phyloP scores from a whole-genome alignment of 2,797 vertebrate genomes.

The Lateolabrax maculatus region DNA sequence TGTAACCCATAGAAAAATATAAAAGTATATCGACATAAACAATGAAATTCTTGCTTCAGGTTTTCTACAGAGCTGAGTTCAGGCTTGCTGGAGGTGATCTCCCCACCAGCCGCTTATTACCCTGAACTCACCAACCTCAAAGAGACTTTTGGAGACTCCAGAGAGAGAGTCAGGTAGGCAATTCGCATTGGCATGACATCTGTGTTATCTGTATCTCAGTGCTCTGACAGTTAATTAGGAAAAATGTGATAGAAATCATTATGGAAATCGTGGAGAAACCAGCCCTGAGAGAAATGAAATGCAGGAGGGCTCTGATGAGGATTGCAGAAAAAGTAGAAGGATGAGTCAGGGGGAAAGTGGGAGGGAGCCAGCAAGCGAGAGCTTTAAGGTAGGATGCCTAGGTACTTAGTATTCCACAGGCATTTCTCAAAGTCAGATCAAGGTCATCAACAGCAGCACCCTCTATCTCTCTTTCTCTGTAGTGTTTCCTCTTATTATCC shows the following conservation, averaged over 20 bases:
- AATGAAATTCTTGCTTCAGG: slow-evolving; percentile 72
- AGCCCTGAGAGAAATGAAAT: slow-evolving; percentile 37
- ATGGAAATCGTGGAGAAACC: slow-evolving; percentile 33
- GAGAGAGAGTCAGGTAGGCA: slow-evolving; percentile 94
- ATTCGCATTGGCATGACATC: neutral
- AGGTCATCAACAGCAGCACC: slow-evolving; percentile 77
- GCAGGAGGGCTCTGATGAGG: slow-evolving; percentile 54
- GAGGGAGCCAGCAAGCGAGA: slow-evolving; percentile 43
- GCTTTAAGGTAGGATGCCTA: slow-evolving; percentile 71
- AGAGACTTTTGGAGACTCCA: slow-evolving; percentile 98
- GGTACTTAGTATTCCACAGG: slow-evolving; percentile 81
- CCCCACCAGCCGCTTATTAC: slow-evolving; percentile 94
- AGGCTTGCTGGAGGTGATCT: slow-evolving; percentile 97
- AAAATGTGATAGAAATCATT: slow-evolving; percentile 35
- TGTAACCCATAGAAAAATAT: neutral
- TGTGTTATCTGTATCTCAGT: neutral
- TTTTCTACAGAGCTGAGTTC: slow-evolving; percentile 96
- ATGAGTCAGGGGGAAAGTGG: slow-evolving; percentile 68
- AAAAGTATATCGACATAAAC: neutral
- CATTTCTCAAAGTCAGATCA: slow-evolving; percentile 81
- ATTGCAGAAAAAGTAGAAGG: slow-evolving; percentile 54
- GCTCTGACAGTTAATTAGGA: slow-evolving; percentile 13
- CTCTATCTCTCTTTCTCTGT: slow-evolving; percentile 56
- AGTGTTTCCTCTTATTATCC: slow-evolving; percentile 53
- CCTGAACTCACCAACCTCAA: slow-evolving; percentile 95